A percentile compares a stretch with the other conserved stretches of the same genome.
Conservation (phyloP, 2,113 vertebrate genomes). For the Reinhardtius hippoglossoides region DNA sequence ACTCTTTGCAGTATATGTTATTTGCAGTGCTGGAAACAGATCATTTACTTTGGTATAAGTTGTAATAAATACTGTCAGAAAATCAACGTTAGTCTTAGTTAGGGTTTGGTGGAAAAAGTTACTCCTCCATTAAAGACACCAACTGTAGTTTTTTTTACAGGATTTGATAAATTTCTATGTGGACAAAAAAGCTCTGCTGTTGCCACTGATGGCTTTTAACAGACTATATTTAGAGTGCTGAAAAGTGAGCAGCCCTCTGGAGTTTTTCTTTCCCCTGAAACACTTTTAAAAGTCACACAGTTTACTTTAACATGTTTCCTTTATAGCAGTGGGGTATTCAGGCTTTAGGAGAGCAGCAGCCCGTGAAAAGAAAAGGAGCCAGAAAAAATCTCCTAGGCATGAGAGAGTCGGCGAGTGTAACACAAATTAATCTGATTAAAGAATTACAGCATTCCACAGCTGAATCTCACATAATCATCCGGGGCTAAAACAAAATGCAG, state of each 20-base stretch:
- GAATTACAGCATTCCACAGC: conserved; percentile 79
- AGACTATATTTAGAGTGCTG: not conserved
- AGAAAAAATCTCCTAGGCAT: conserved; percentile 30
- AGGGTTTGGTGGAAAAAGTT: no score
- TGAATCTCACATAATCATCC: conserved; percentile 53
- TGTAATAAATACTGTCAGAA: not conserved
- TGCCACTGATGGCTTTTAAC: not conserved
- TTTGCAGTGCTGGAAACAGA: not conserved
- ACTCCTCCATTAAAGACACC: no score
- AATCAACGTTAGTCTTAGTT: not conserved
- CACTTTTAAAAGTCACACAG: not conserved
- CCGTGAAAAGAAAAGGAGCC: conserved; percentile 27
- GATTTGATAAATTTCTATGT: no score
- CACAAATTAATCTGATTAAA: conserved; percentile 80
- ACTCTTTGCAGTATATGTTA: not conserved
- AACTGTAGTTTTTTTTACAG: no score
- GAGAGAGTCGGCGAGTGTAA: conserved; percentile 49
- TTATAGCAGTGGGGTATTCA: conserved; percentile 2
- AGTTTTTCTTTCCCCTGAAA: not conserved
- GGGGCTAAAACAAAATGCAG: conserved; percentile 42
- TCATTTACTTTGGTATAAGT: not conserved
- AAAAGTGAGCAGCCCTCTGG: not conserved
- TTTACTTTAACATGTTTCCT: conserved; percentile 1
- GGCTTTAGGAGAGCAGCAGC: conserved; percentile 6
- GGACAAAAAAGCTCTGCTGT: not conserved